Percentiles rank a stretch among this genome's conserved stretches.
Evolutionary conservation across 2,113 vertebrate genomes (phyloP).

Genomic region (Kryptolebias marmoratus): DNA sequence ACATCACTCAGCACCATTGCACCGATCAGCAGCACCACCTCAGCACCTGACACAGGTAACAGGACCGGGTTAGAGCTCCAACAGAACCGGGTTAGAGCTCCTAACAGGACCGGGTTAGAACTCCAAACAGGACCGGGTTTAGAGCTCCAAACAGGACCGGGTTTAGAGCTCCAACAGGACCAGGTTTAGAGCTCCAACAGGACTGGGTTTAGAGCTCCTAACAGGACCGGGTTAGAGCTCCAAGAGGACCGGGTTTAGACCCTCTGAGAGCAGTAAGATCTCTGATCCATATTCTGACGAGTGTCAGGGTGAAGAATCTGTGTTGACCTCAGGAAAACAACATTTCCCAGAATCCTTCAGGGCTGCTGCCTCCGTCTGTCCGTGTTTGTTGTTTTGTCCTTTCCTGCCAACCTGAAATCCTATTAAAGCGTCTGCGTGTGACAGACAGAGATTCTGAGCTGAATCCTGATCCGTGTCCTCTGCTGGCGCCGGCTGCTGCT

Average conservation of each 20-base stretch:
- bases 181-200: too few species aligned
- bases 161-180: too few species aligned
- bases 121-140: too few species aligned
- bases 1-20: constrained; percentile 46
- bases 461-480: constrained; percentile 39
- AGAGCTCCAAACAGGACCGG: too few species aligned
- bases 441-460: constrained; percentile 24
- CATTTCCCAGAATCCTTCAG: constrained; percentile 16
- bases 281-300: too few species aligned
- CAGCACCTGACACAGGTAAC: constrained; percentile 51
- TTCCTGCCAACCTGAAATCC: constrained; percentile 34
- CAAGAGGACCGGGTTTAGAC: too few species aligned
- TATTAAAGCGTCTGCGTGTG: constrained; percentile 5
- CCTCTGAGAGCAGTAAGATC: too few species aligned
- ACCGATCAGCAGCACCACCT: constrained; percentile 23
- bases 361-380: background rate
- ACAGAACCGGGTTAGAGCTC: too few species aligned
- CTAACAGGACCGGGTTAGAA: too few species aligned
- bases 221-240: too few species aligned
- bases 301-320: background rate
- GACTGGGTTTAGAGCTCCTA: too few species aligned
- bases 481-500: constrained; percentile 1
- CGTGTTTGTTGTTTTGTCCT: constrained; percentile 12
- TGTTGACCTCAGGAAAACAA: constrained; percentile 3
- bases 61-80: too few species aligned